Percentiles rank a stretch among this genome's conserved stretches.
Evolutionary conservation across 2,113 vertebrate species (phyloP).

Genomic region (Montifringilla adamsi): DNA sequence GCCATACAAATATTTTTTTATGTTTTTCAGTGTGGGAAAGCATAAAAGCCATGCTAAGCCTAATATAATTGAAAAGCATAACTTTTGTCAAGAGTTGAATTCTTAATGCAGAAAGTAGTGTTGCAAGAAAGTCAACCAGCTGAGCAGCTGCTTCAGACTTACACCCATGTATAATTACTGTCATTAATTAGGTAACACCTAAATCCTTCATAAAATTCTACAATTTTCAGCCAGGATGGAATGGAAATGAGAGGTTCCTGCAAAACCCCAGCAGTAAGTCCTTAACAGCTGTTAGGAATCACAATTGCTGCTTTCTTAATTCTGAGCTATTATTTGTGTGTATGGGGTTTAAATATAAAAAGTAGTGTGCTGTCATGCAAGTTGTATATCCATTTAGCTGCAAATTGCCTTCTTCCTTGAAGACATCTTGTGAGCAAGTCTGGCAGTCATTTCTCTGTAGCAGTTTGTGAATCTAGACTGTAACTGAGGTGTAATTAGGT

Average conservation of each 20-base stretch:
- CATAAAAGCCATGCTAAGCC: not conserved
- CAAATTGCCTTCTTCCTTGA: not conserved
- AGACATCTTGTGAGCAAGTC: not conserved
- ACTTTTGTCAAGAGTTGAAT: not conserved
- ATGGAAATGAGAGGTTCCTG: not conserved
- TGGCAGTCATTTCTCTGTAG: not conserved
- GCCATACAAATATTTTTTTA: not conserved
- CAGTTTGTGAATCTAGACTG: not conserved
- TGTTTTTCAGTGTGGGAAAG: not conserved
- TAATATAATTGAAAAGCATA: not conserved
- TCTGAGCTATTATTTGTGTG: not conserved
- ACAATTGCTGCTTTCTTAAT: not conserved
- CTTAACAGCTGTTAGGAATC: not conserved
- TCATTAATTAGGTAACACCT: not conserved
- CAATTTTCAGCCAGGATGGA: not conserved
- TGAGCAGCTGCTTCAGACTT: not conserved
- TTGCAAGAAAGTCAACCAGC: not conserved
- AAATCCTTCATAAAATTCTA: not conserved
- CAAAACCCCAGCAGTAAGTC: not conserved
- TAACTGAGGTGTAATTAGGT: not conserved
- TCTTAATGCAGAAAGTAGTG: not conserved
- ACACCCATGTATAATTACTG: not conserved
- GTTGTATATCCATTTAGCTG: not conserved
- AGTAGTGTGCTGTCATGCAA: not conserved
- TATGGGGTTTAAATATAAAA: not conserved